A percentile compares a stretch with the other conserved stretches of the same genome.
phyloP scores from a whole-genome alignment of 2,888 invertebrate species.

The Serripes groenlandicus region DNA sequence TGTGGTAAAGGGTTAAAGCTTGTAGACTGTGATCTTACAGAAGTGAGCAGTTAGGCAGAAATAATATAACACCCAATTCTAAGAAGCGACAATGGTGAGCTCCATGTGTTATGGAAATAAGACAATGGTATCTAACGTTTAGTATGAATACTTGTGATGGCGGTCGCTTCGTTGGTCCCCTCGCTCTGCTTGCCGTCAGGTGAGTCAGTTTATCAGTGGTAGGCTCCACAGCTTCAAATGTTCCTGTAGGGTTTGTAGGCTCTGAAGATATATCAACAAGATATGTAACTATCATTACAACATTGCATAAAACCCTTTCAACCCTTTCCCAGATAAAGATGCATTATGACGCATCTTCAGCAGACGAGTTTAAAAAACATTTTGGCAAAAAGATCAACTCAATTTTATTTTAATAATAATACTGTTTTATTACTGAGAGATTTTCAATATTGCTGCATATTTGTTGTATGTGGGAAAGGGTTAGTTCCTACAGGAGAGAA shows the following conservation, averaged over 20 bases:
- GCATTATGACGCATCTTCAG: too few relatives aligned
- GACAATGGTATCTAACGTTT: slow-evolving; percentile 76
- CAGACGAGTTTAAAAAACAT: too few relatives aligned
- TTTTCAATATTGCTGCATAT: too few relatives aligned
- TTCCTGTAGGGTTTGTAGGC: neutral
- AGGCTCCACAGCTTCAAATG: slow-evolving; percentile 81
- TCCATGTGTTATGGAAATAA: slow-evolving; percentile 65
- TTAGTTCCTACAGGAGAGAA: too few relatives aligned
- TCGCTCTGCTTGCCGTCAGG: slow-evolving; percentile 87
- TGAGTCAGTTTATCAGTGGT: slow-evolving; percentile 84
- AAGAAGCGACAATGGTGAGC: slow-evolving; percentile 24
- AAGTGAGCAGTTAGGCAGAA: neutral
- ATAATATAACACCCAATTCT: neutral
- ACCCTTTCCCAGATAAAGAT: neutral
- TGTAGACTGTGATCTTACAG: neutral
- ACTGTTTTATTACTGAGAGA: too few relatives aligned
- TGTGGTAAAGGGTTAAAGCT: too few relatives aligned
- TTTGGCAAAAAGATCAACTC: too few relatives aligned
- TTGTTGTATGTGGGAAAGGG: too few relatives aligned
- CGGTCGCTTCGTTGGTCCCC: slow-evolving; percentile 90
- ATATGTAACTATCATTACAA: neutral
- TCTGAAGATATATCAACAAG: neutral
- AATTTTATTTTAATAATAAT: too few relatives aligned
- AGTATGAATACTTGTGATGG: slow-evolving; percentile 88
- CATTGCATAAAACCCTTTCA: neutral